phyloP scores from a whole-genome alignment of 2,888 invertebrate species.

The Troides helena region DNA sequence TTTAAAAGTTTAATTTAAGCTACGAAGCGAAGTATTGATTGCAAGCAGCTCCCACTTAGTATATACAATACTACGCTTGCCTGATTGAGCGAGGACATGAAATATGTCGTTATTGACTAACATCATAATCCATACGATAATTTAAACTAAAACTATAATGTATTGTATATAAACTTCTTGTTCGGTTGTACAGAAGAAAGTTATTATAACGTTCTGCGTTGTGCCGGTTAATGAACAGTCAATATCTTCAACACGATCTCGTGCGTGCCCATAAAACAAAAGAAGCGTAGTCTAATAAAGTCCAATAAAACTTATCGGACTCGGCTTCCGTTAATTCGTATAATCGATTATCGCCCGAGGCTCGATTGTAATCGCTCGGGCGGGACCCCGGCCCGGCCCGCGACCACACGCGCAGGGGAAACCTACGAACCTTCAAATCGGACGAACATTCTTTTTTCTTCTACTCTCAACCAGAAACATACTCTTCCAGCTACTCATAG shows the following conservation, averaged over 20 bases:
- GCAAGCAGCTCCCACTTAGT: too few species aligned
- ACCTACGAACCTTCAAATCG: slow-evolving; percentile 20
- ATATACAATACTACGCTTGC: too few species aligned
- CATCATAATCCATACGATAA: too few species aligned
- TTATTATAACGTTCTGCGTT: too few species aligned
- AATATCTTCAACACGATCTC: slow-evolving; percentile 10
- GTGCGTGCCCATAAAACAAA: slow-evolving; percentile 27
- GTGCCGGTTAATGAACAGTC: slow-evolving; percentile 10
- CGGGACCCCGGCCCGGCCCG: slow-evolving; percentile 43
- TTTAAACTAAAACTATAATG: too few species aligned
- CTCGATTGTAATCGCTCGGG: slow-evolving; percentile 56
- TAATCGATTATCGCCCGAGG: slow-evolving; percentile 51
- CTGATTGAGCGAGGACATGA: too few species aligned
- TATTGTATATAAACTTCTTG: too few species aligned
- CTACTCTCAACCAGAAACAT: neutral
- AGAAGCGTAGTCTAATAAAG: slow-evolving; percentile 42
- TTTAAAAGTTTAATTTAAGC: too few species aligned
- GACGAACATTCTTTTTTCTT: neutral
- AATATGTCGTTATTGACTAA: too few species aligned
- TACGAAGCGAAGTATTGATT: too few species aligned
- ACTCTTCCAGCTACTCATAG: too few species aligned
- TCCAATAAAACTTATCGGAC: slow-evolving; percentile 53
- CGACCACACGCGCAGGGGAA: slow-evolving; percentile 54
- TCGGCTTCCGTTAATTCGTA: slow-evolving; percentile 51
- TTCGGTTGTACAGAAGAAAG: too few species aligned